A percentile compares a stretch with the other conserved stretches of the same genome.
Evolutionary conservation across 2,113 vertebrate species (phyloP).

Genomic region (Grammomys surdaster): DNA sequence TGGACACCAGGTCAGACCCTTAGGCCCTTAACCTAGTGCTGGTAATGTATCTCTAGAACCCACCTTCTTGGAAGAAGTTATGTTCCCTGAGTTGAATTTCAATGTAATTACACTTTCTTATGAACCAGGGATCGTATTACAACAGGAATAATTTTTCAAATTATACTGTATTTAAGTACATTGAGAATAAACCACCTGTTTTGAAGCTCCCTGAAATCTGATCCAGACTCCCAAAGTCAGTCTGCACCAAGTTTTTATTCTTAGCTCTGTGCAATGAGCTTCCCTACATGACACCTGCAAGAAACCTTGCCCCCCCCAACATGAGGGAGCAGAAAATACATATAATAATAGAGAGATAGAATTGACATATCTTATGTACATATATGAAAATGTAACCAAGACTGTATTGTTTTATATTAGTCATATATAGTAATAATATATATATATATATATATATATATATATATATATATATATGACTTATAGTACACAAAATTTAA

Average conservation of each 20-base stretch:
- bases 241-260: not conserved
- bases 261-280: not conserved
- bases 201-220: not conserved
- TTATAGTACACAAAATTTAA: constrained; percentile 32
- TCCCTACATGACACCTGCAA: not conserved
- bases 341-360: not conserved
- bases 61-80: not conserved
- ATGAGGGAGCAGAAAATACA: not conserved
- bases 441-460: not conserved
- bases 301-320: no score
- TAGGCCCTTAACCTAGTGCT: not conserved
- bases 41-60: not conserved
- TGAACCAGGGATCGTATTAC: not conserved
- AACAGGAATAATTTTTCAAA: not conserved
- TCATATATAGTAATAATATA: not conserved
- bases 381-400: not conserved
- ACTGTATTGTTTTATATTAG: not conserved
- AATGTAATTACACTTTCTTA: not conserved
- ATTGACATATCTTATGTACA: not conserved
- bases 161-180: not conserved
- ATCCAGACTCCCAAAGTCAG: not conserved
- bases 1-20: not conserved
- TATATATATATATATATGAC: not conserved
- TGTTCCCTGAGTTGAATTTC: not conserved
- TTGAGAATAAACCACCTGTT: not conserved